A percentile compares a stretch with the other conserved stretches of the same genome.
These are phyloP conservation scores for Drosophila flavopinicola DNA, from an alignment of 2,888 invertebrate species.

Conservation along the genomic window DNA sequence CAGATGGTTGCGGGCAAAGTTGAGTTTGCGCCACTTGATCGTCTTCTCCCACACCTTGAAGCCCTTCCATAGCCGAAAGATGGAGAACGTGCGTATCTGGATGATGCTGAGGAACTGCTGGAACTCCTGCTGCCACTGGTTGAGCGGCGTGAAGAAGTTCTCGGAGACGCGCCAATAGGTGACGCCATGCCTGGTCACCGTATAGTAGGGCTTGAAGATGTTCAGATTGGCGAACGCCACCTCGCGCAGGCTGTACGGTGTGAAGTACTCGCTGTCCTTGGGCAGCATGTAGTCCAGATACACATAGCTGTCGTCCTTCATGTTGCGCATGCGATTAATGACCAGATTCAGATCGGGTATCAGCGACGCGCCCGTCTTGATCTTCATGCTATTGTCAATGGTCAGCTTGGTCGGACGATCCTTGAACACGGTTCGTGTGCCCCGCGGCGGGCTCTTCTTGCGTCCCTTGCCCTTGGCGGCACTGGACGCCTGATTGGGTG, in stretches of 20 bases:
- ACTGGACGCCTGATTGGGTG: neutral
- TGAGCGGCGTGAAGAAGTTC: constrained; percentile 91
- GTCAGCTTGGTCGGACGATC: neutral
- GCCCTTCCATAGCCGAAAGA: constrained; percentile 91
- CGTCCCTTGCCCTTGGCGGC: neutral
- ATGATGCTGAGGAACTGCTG: constrained; percentile 91
- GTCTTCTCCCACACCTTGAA: constrained; percentile 92
- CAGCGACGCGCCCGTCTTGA: constrained; percentile 77
- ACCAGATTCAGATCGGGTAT: constrained; percentile 81
- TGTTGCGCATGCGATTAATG: constrained; percentile 85
- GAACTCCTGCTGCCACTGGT: constrained; percentile 93
- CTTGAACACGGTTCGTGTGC: constrained; percentile 6
- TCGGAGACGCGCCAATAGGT: constrained; percentile 90
- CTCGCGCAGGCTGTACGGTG: constrained; percentile 91
- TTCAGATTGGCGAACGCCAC: constrained; percentile 89
- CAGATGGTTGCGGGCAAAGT: constrained; percentile 86
- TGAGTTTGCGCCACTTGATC: constrained; percentile 89
- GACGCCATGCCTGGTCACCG: constrained; percentile 92
- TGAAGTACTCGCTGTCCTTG: constrained; percentile 89
- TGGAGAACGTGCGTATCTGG: constrained; percentile 88
- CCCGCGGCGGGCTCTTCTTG: constrained; percentile 2
- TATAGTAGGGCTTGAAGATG: constrained; percentile 90
- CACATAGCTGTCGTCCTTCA: constrained; percentile 87
- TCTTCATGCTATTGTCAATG: constrained; percentile 4
- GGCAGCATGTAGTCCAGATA: constrained; percentile 91